Base-by-base conservation (phyloP, 2,113 vertebrate species). In the Pimephales promelas region DNA sequence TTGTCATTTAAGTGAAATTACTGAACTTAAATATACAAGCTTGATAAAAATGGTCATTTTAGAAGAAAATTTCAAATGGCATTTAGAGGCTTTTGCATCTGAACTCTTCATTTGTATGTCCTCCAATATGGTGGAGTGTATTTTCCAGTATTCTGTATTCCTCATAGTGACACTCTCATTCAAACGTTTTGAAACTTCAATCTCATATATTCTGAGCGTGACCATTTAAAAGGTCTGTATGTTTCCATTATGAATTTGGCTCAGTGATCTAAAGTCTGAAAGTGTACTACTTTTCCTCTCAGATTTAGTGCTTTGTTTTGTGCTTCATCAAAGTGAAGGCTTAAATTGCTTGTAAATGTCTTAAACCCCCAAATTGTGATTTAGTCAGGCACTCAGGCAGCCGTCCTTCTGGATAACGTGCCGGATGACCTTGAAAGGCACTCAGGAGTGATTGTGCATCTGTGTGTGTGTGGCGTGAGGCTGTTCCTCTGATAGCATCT, bases 401-500 rank as follows among this genome's bases (percentile, higher is more conserved):
- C 26, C 18, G 43, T 66, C 78, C 78, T 80, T 80, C 79, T 45
- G 71, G 49, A 77, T 84, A 80, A 80, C 24, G 75, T 70, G 34
- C 52, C 4, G 3, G 11, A 22, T 81, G 80, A 83, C 85, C 82
- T 83, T 79, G 81, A 86, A 77, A 77, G 14, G 70, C 64, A 70
- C 61, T 70, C 7, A 2, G 76, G 83, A 45, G 64, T 88, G 81
- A 49, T 66, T 56, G 64, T 89, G 77, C 57, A 71, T 64, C 26
- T 36, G 62, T 66, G 28, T 71, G 68, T 79, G 54, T 73, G 22
- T 87, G 87, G 86, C 87, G 84, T 75, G 82, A 22, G 24, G 62
- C 83, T 87, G 88, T 89, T 90, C 87, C 28, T 91, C 89, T 88
- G 78, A 20, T 16, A 49, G 20, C 8, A 68, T 61, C 72, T 85